Conservation (phyloP, 2,888 invertebrate species). For the Euzetes globulus region DNA sequence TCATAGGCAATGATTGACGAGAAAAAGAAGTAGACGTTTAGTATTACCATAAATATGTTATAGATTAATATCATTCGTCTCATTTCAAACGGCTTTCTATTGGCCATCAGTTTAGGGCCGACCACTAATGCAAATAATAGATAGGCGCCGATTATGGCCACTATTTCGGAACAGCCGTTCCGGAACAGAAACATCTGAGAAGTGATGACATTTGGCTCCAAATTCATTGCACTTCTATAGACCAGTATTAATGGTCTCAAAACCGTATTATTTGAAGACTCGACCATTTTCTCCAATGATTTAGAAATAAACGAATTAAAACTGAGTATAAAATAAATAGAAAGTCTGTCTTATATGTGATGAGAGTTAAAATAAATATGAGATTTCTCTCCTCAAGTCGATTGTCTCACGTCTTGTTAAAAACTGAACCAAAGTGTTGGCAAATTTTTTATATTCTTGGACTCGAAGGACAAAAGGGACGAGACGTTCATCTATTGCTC, state of each 20-base stretch:
- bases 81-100: slow-evolving; percentile 26
- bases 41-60: slow-evolving; percentile 30
- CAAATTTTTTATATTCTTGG: not conserved
- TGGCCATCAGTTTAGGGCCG: slow-evolving; percentile 32
- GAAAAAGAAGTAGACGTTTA: slow-evolving; percentile 31
- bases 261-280: not conserved
- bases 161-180: not conserved
- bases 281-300: not conserved
- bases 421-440: slow-evolving; percentile 6
- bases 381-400: not conserved
- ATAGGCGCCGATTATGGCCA: slow-evolving; percentile 14
- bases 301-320: not conserved
- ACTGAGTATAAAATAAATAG: not conserved
- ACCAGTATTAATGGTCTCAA: not conserved
- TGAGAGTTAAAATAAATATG: not conserved
- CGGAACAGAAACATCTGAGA: not conserved
- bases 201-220: not conserved
- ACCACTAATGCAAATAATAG: slow-evolving; percentile 27
- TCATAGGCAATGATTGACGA: slow-evolving; percentile 10
- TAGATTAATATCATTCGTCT: slow-evolving; percentile 24
- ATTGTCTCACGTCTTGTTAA: not conserved
- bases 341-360: not conserved
- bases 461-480: slow-evolving; percentile 22
- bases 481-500: not conserved
- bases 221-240: slow-evolving; percentile 1